A percentile compares a stretch with the other conserved stretches of the same genome.
Conservation (phyloP, 2,113 vertebrate genomes). For the Syngnathoides biaculeatus region DNA sequence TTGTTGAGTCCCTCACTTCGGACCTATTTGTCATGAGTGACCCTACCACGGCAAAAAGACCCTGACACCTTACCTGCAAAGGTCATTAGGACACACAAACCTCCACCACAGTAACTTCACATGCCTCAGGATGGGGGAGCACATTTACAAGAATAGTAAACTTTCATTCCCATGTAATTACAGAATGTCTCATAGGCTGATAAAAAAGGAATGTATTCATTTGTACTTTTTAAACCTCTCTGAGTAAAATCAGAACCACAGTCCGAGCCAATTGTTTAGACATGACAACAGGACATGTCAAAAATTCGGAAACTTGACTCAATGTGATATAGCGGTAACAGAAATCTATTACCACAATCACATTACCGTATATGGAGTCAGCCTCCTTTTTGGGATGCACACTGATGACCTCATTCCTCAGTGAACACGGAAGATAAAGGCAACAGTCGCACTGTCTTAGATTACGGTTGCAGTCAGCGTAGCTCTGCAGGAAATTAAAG, state of each 20-base stretch:
- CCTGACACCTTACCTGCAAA: no score
- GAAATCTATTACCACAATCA: not conserved
- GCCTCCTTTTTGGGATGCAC: conserved; percentile 1
- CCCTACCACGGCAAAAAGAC: no score
- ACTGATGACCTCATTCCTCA: not conserved
- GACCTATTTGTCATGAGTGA: no score
- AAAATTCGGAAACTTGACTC: conserved; percentile 19
- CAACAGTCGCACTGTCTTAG: not conserved
- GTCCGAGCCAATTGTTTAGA: not conserved
- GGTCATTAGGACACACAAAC: no score
- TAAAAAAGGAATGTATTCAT: not conserved
- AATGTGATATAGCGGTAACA: conserved; percentile 25
- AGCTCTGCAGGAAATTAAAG: not conserved
- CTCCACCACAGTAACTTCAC: no score
- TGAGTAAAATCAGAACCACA: not conserved
- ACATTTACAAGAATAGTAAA: not conserved
- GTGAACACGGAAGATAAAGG: not conserved
- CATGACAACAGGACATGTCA: not conserved
- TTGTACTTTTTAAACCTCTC: conserved; percentile 6
- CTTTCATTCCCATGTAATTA: not conserved
- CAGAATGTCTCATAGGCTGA: not conserved
- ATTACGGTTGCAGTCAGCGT: not conserved
- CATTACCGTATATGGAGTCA: not conserved
- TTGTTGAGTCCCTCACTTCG: no score
- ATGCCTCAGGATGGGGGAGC: no score